These are phyloP conservation scores for Luperina testacea DNA, from an alignment of 2,888 invertebrate species.

Conservation along the genomic window DNA sequence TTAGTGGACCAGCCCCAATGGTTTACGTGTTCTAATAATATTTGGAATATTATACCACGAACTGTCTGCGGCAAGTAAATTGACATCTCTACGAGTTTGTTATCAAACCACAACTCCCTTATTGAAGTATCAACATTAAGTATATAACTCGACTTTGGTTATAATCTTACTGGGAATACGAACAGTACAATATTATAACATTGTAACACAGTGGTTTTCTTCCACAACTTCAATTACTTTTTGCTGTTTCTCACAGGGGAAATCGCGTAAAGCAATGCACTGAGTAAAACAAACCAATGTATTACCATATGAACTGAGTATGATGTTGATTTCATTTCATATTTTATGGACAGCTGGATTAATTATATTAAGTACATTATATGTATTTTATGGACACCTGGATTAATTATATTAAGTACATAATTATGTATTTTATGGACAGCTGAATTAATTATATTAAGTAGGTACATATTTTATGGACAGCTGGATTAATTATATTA, in stretches of 20 bases:
- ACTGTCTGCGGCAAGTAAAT: too few relatives aligned
- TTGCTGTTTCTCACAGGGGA: slow-evolving; percentile 34
- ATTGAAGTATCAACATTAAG: neutral
- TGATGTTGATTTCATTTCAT: neutral
- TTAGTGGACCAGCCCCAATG: too few relatives aligned
- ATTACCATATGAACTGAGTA: neutral
- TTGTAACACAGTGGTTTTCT: slow-evolving; percentile 13
- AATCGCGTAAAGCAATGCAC: slow-evolving; percentile 29
- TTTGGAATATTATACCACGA: neutral
- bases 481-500: neutral
- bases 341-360: neutral
- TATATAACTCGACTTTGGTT: neutral
- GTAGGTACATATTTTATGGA: neutral
- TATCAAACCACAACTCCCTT: neutral
- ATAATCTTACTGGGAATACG: neutral
- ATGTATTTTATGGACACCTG: neutral
- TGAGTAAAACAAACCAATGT: neutral
- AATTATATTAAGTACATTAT: too few relatives aligned
- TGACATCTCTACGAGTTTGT: neutral
- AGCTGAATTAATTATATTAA: neutral
- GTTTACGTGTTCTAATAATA: too few relatives aligned
- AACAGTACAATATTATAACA: neutral
- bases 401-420: too few relatives aligned
- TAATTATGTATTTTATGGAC: neutral
- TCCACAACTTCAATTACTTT: slow-evolving; percentile 33